Percentiles rank a stretch among this genome's conserved stretches.
These are phyloP conservation scores for Cremastinae sp. DNA, from an alignment of 2,888 invertebrate genomes.

Conservation along the genomic window DNA sequence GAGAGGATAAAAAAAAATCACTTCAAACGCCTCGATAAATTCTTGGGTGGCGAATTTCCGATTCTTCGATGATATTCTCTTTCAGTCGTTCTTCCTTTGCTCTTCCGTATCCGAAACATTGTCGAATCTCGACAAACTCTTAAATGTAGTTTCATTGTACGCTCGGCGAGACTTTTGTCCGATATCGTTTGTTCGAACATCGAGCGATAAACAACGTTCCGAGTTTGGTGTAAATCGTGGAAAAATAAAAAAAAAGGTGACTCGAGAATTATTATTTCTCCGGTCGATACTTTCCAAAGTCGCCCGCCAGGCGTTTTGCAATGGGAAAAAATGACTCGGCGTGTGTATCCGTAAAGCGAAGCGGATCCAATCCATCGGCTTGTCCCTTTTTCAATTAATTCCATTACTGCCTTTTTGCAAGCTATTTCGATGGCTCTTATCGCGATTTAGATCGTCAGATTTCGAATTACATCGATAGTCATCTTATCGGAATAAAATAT, in stretches of 20 bases:
- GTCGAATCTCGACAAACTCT: constrained; percentile 17
- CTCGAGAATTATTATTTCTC: constrained; percentile 34
- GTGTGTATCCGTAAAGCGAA: background rate
- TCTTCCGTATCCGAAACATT: constrained; percentile 29
- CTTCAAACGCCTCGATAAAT: constrained; percentile 29
- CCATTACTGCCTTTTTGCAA: background rate
- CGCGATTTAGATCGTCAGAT: constrained; percentile 15
- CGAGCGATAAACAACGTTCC: constrained; percentile 21
- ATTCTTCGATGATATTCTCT: constrained; percentile 33
- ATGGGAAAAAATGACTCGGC: background rate
- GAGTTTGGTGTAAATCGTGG: constrained; percentile 6
- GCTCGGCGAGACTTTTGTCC: constrained; percentile 30
- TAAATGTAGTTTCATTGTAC: constrained; percentile 46
- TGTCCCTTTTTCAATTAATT: constrained; percentile 38
- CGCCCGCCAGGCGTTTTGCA: constrained; percentile 13
- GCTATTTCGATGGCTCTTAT: background rate
- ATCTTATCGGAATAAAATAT: constrained; percentile 47
- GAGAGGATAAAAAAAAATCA: background rate
- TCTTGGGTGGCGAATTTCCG: constrained; percentile 11
- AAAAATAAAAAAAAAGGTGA: constrained; percentile 13
- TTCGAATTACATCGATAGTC: constrained; percentile 42
- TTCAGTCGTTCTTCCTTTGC: constrained; percentile 17
- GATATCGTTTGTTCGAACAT: constrained; percentile 38
- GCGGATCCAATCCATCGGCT: background rate
- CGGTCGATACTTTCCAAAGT: constrained; percentile 48